phyloP scores from a whole-genome alignment of 2,113 vertebrate genomes.

The Epinephelus cyanopodus region DNA sequence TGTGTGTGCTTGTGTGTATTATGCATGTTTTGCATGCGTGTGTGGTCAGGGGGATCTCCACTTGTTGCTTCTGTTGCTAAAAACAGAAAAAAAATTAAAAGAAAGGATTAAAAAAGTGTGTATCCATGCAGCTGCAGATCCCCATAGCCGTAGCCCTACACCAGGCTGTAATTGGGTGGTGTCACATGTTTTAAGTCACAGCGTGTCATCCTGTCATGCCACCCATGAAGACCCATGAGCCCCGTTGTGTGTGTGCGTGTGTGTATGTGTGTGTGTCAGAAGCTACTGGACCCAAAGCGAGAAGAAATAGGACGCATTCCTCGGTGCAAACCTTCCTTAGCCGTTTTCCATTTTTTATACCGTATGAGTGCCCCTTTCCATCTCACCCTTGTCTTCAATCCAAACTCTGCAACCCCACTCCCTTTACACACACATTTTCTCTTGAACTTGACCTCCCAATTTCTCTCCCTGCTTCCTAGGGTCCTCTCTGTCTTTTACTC shows the following conservation, averaged over 20 bases:
- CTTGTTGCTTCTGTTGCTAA: conserved; percentile 25
- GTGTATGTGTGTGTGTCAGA: conserved; percentile 28
- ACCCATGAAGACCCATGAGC: conserved; percentile 61
- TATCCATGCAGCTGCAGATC: conserved; percentile 35
- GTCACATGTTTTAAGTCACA: conserved; percentile 74
- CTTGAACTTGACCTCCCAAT: conserved; percentile 38
- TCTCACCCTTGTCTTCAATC: conserved; percentile 17
- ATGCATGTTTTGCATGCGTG: conserved; percentile 17
- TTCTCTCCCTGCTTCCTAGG: conserved; percentile 20
- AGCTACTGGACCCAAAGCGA: conserved; percentile 42
- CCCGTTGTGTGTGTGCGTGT: neutral
- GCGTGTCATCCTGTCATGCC: conserved; percentile 52
- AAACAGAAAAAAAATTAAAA: conserved; percentile 5
- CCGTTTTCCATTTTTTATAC: conserved; percentile 27
- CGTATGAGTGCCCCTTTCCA: conserved; percentile 32
- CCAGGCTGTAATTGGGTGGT: conserved; percentile 52
- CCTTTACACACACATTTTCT: conserved; percentile 23
- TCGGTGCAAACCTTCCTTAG: conserved; percentile 48
- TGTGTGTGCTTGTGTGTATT: conserved; percentile 21
- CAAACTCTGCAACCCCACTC: conserved; percentile 16
- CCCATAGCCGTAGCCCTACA: conserved; percentile 20
- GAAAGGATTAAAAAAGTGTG: conserved; percentile 15
- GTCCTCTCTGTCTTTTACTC: conserved; percentile 31
- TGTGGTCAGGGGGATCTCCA: conserved; percentile 15
- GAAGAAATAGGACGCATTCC: conserved; percentile 59